Evolutionary conservation across 1,140 invertebrate genomes (phyloP), one percentile per base, ranked within the genome.

Genomic region (Phthorimaea operculella): DNA sequence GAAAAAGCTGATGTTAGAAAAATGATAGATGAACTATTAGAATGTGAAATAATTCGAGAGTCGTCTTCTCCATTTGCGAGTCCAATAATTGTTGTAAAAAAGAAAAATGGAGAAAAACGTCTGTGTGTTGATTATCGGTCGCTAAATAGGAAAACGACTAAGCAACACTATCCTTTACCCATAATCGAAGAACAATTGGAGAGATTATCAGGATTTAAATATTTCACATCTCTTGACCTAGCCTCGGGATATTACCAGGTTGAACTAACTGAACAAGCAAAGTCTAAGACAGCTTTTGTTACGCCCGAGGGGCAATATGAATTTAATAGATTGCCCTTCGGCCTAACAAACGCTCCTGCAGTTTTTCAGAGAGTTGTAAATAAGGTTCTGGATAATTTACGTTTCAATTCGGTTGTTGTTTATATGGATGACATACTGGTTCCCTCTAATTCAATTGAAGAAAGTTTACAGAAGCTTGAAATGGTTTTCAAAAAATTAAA

Each of bases 131-230:
- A n/a, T 50, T 33, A 21, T 7, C 9, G 48, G 6, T 21, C 15
- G 3, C 36, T 50, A 28, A 50, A 50, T 15, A 4, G 36, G 10
- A 10, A 14, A 50, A 50, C 48, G 10, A 33, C 21, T n/a, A 50
- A 50, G 28, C 17, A 50, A 21, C 48, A 50, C 11, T 50, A 28
- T 33, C 48, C 48, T 12, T 15, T 50, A 12, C 48, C 48, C 10
- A 21, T 17, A 6, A 50, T 50, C 28, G 48, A 50, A 14, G 48
- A 50, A 28, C 48, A 50, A 28, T 28, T 50, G n/a, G 48, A 50
- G 4, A 21, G 10, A 11, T 39, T 50, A 50, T 9, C 17, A 12
- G 18, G 18, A 3, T 28, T 9, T 50, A 50, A 50, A 33, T 33
- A 50, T 50, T 50, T 14, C n/a, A 50, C 21, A 11, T 12, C 48